Conservation (phyloP, 2,113 vertebrate genomes). For the Struthidea cinerea region DNA sequence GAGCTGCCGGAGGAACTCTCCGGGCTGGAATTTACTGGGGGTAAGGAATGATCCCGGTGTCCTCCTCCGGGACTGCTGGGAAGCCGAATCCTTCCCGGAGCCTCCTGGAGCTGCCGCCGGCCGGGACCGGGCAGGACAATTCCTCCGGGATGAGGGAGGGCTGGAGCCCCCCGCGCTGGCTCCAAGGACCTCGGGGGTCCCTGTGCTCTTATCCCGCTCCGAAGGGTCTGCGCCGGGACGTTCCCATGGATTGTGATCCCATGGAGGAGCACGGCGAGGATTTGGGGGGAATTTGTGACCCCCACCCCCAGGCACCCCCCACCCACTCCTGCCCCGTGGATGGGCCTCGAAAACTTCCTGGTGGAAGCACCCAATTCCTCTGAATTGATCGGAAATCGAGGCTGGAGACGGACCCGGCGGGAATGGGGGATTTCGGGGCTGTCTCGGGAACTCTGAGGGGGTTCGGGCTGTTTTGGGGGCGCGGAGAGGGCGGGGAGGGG, state of each 20-base stretch:
- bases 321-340: rapidly evolving
- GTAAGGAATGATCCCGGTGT: not conserved
- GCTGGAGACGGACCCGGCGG: not conserved
- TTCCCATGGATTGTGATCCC: not conserved
- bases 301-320: rapidly evolving
- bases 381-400: rapidly evolving
- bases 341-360: rapidly evolving
- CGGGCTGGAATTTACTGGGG: not conserved
- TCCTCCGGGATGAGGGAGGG: rapidly evolving
- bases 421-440: not conserved
- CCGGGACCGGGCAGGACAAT: not conserved
- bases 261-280: rapidly evolving
- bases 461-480: rapidly evolving
- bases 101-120: not conserved
- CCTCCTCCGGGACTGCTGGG: not conserved
- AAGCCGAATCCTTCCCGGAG: not conserved
- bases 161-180: rapidly evolving
- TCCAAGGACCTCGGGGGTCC: rapidly evolving
- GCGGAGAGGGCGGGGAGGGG: not conserved
- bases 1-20: not conserved
- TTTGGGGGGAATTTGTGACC: not conserved
- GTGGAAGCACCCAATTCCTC: rapidly evolving
- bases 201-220: rapidly evolving
- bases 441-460: rapidly evolving
- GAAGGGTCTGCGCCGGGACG: rapidly evolving